phyloP scores from a whole-genome alignment of 2,888 invertebrate genomes.

The Coremacera marginata region DNA sequence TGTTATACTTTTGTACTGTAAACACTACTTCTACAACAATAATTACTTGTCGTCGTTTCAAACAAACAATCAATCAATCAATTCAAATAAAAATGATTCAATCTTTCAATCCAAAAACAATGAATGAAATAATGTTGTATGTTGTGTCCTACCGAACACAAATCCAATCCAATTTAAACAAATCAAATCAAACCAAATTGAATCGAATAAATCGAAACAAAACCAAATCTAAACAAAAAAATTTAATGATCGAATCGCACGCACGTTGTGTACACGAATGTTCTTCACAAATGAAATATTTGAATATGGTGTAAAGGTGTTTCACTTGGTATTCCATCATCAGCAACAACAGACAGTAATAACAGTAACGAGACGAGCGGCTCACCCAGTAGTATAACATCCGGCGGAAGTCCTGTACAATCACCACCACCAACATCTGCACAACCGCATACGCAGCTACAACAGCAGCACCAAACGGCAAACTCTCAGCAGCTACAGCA shows the following conservation, averaged over 20 bases:
- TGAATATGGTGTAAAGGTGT: conserved; percentile 53
- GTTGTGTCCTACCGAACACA: conserved; percentile 16
- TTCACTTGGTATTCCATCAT: conserved; percentile 63
- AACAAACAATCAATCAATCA: conserved; percentile 28
- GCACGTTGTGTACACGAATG: conserved; percentile 30
- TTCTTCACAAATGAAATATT: conserved; percentile 40
- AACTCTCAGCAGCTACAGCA: conserved; percentile 50
- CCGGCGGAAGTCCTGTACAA: conserved; percentile 84
- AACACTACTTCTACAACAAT: conserved; percentile 22
- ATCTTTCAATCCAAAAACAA: not conserved
- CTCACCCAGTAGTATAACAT: conserved; percentile 86
- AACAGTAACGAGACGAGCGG: conserved; percentile 85
- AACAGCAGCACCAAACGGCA: conserved; percentile 49
- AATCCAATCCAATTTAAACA: conserved; percentile 14
- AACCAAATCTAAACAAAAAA: conserved; percentile 47
- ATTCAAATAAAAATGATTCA: conserved; percentile 14
- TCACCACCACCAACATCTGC: conserved; percentile 73
- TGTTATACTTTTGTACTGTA: conserved; percentile 5
- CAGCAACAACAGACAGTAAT: conserved; percentile 86
- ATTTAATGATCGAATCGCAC: conserved; percentile 43
- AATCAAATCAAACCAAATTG: conserved; percentile 2
- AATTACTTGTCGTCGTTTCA: conserved; percentile 24
- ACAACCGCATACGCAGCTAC: conserved; percentile 56
- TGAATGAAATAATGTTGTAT: conserved; percentile 14
- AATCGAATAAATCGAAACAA: conserved; percentile 30